Percentiles rank a stretch among this genome's conserved stretches.
Conservation (phyloP, 2,888 invertebrate genomes). For the Magallana nippona region DNA sequence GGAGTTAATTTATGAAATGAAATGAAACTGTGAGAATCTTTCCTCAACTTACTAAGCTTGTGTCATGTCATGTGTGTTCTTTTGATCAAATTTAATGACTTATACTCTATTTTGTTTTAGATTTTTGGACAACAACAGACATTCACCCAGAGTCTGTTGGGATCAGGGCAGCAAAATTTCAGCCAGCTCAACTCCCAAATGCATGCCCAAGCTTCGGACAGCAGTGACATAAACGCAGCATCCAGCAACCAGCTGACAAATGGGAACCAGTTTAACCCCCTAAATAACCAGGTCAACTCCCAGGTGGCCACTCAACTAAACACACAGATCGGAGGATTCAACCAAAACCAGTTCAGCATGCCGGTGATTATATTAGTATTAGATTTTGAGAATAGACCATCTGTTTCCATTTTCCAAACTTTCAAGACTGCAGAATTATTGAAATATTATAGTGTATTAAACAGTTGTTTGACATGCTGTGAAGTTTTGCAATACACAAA, state of each 20-base stretch:
- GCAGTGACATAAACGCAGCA: constrained; percentile 48
- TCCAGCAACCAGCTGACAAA: constrained; percentile 41
- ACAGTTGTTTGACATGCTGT: background rate
- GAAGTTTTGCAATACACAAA: background rate
- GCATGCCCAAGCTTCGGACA: constrained; percentile 48
- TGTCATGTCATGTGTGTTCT: no score
- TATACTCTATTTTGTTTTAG: constrained; percentile 53
- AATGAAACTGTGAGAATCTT: no score
- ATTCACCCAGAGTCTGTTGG: constrained; percentile 70
- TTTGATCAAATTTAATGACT: background rate
- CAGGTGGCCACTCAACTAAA: constrained; percentile 39
- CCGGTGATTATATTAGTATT: constrained; percentile 50
- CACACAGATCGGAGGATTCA: constrained; percentile 52
- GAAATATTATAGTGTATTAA: no score
- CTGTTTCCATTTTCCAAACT: no score
- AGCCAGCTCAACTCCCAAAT: constrained; percentile 59
- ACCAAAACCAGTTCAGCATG: constrained; percentile 56
- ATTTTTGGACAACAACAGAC: constrained; percentile 71
- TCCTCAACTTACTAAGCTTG: no score
- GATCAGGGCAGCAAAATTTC: constrained; percentile 69
- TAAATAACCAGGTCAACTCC: constrained; percentile 53
- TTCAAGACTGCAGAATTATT: no score
- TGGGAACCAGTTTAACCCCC: constrained; percentile 44
- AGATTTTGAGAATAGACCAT: no score
- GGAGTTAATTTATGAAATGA: no score